Conservation (phyloP, 2,797 vertebrate species). For the Sebastes oblongus region DNA sequence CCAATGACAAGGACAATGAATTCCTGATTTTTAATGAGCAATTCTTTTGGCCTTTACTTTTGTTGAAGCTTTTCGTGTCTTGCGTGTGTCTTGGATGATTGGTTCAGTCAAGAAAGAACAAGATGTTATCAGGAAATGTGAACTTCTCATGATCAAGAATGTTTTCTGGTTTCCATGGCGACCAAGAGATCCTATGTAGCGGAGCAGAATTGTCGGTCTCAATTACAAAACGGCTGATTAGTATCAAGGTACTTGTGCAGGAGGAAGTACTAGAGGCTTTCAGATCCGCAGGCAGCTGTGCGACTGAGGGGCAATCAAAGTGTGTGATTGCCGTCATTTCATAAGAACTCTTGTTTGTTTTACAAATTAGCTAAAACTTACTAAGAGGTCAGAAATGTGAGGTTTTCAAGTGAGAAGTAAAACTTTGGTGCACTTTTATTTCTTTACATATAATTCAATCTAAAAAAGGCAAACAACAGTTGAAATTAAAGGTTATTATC, state of each 20-base stretch:
- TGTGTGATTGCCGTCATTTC: conserved; percentile 76
- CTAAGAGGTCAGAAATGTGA: conserved; percentile 45
- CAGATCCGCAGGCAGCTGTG: conserved; percentile 79
- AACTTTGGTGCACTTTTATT: conserved; percentile 36
- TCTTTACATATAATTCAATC: not conserved
- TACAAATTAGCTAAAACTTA: conserved; percentile 56
- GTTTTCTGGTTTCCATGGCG: conserved; percentile 74
- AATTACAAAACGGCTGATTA: conserved; percentile 83
- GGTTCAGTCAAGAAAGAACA: conserved; percentile 44
- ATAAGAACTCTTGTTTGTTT: conserved; percentile 71
- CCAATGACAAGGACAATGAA: not conserved
- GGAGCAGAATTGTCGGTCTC: conserved; percentile 67
- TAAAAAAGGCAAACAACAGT: not conserved
- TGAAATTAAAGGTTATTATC: too few species aligned
- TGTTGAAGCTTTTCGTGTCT: conserved; percentile 3
- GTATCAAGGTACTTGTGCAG: conserved; percentile 80
- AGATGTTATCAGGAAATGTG: conserved; percentile 48
- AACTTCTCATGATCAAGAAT: conserved; percentile 55
- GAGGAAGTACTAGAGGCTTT: conserved; percentile 77
- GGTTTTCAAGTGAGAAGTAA: conserved; percentile 42
- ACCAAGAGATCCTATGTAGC: conserved; percentile 57
- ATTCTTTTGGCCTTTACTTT: not conserved
- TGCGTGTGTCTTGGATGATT: conserved; percentile 27
- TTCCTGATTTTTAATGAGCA: conserved; percentile 3
- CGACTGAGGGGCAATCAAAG: conserved; percentile 77